Evolutionary conservation across 2,113 vertebrate species (phyloP).

Genomic region (Perca flavescens): DNA sequence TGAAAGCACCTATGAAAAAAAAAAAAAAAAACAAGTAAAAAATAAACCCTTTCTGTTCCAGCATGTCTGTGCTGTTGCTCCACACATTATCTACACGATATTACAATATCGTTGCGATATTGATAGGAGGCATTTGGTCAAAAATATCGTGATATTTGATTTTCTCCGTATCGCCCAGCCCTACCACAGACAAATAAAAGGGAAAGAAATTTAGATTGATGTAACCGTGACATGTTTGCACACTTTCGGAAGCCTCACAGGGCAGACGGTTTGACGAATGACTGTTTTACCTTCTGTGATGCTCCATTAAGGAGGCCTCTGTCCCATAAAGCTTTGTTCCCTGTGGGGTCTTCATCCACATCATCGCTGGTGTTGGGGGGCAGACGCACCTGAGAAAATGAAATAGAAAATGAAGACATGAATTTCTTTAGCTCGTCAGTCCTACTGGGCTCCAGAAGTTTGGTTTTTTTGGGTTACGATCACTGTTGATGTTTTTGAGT

Average conservation of each 20-base stretch:
- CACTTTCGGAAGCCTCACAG: background rate
- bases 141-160: too few species aligned
- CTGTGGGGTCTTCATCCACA: conserved; percentile 98
- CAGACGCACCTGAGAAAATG: conserved; percentile 88
- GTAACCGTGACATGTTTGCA: background rate
- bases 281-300: conserved; percentile 92
- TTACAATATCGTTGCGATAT: too few species aligned
- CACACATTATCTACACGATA: too few species aligned
- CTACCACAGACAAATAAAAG: background rate
- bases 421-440: background rate
- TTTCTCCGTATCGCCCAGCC: too few species aligned
- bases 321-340: conserved; percentile 99
- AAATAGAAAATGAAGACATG: background rate
- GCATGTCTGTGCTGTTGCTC: too few species aligned
- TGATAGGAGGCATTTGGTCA: too few species aligned
- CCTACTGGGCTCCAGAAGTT: background rate
- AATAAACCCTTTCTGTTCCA: too few species aligned
- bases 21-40: too few species aligned
- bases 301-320: conserved; percentile 97
- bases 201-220: background rate
- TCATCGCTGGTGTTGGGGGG: conserved; percentile 98
- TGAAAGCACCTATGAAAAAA: too few species aligned
- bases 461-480: background rate
- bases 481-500: background rate
- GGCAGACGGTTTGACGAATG: background rate